phyloP scores from a whole-genome alignment of 2,113 vertebrate genomes.

The Galbula dea region DNA sequence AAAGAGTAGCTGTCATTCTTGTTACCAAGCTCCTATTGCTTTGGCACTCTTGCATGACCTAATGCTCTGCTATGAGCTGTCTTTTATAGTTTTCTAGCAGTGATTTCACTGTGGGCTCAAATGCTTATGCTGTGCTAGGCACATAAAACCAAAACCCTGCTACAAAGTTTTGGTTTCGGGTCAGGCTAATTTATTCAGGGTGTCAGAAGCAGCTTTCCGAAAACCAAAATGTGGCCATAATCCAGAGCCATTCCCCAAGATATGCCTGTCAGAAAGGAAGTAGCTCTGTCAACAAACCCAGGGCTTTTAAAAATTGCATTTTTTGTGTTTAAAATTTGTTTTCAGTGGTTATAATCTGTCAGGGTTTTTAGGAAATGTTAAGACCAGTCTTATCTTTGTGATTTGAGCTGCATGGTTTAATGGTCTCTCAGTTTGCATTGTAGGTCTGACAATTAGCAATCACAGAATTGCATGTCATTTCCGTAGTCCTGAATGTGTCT shows the following conservation, averaged over 20 bases:
- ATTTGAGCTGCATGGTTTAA: neutral
- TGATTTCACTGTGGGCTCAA: neutral
- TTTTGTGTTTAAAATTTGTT: neutral
- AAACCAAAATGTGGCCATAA: neutral
- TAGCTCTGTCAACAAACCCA: slow-evolving; percentile 20
- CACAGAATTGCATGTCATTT: neutral
- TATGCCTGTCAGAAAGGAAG: slow-evolving; percentile 10
- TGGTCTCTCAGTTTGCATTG: neutral
- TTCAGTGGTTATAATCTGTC: neutral
- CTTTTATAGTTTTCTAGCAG: neutral
- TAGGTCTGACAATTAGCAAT: neutral
- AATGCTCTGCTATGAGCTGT: neutral
- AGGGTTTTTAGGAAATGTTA: slow-evolving; percentile 29
- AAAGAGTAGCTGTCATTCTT: neutral
- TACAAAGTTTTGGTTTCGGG: slow-evolving; percentile 45
- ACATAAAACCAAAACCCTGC: slow-evolving; percentile 31
- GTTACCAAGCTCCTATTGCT: neutral
- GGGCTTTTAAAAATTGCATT: too few relatives aligned
- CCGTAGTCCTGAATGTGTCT: neutral
- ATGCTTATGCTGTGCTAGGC: neutral
- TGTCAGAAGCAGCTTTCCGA: slow-evolving; percentile 41
- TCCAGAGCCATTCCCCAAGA: neutral
- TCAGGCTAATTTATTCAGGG: slow-evolving; percentile 32
- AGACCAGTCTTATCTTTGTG: neutral
- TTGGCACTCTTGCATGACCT: neutral